Conservation (phyloP, 2,888 invertebrate species). For the Eutolmus rufibarbis region DNA sequence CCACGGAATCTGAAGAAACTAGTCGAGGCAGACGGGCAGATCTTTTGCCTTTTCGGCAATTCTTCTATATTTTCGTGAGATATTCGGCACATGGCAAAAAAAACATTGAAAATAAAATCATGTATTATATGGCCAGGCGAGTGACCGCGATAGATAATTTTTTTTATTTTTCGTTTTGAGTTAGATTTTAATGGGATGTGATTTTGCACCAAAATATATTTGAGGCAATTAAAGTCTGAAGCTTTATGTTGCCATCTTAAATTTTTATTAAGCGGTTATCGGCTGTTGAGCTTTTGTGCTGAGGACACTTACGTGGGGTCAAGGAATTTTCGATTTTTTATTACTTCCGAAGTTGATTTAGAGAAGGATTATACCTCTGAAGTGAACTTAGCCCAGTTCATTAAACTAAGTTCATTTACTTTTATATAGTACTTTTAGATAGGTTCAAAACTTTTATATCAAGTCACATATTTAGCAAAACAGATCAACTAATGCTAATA, state of each 20-base stretch:
- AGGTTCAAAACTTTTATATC: too few relatives aligned
- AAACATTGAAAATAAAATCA: not conserved
- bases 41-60: conserved; percentile 19
- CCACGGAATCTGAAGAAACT: not conserved
- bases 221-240: not conserved
- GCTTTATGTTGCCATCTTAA: conserved; percentile 13
- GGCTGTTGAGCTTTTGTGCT: not conserved
- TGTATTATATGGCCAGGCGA: not conserved
- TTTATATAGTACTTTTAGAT: too few relatives aligned
- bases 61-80: not conserved
- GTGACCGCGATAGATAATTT: conserved; percentile 24
- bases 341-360: not conserved
- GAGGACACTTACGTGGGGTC: not conserved
- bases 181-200: not conserved
- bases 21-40: not conserved
- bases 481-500: too few relatives aligned
- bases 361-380: not conserved
- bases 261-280: not conserved
- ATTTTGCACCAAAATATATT: not conserved
- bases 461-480: too few relatives aligned
- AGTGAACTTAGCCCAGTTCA: not conserved
- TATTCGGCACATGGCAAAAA: not conserved
- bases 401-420: not conserved
- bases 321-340: not conserved
- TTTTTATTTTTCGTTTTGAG: not conserved